Percentiles rank a stretch among this genome's conserved stretches.
Conservation (phyloP, 2,113 vertebrate genomes). For the Pionites leucogaster region DNA sequence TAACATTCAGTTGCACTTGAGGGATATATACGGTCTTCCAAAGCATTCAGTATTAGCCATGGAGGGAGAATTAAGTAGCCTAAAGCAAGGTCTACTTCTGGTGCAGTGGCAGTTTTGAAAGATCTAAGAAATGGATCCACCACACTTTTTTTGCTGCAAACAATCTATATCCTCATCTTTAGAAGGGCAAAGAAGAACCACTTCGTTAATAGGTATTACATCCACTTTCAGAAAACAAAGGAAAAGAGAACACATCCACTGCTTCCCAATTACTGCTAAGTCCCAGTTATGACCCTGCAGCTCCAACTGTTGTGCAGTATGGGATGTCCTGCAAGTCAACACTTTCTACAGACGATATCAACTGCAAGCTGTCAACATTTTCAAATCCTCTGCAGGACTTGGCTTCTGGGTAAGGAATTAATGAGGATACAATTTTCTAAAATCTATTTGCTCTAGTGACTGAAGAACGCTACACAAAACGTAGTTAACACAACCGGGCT, state of each 20-base stretch:
- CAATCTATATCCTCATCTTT: background rate
- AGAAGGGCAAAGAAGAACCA: background rate
- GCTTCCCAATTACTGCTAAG: background rate
- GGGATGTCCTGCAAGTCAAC: background rate
- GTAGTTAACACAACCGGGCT: background rate
- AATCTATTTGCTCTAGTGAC: background rate
- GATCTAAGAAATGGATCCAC: background rate
- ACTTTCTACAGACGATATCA: background rate
- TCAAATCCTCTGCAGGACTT: background rate
- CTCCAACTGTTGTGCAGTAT: background rate
- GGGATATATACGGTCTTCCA: fast-evolving
- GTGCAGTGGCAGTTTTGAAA: background rate
- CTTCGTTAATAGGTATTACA: background rate
- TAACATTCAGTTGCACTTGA: background rate
- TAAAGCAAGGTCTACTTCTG: background rate
- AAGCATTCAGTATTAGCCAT: background rate
- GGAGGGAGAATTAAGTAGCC: background rate
- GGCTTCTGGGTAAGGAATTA: background rate
- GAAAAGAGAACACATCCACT: background rate
- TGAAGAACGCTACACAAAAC: background rate
- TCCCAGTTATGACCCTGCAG: background rate
- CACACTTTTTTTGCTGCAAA: background rate
- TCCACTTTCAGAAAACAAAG: background rate
- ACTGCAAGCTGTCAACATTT: background rate
- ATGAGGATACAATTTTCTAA: background rate